Percentiles rank a stretch among this genome's conserved stretches.
Conservation (phyloP, 2,797 vertebrate genomes). For the Phaenicophaeus curvirostris region DNA sequence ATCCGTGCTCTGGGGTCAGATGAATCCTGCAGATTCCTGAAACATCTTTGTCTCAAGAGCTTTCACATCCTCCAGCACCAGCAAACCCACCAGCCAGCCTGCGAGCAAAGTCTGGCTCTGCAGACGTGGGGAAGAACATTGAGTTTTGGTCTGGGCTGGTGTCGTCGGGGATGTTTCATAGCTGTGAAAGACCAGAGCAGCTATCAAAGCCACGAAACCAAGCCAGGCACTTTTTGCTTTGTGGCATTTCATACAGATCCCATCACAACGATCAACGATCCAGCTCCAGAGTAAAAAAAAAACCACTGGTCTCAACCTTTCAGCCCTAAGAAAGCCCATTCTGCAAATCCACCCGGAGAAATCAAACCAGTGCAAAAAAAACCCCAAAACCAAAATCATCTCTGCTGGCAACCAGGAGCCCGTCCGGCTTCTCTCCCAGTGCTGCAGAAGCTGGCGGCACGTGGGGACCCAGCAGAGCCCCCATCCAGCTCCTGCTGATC, state of each 20-base stretch:
- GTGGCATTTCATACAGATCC: neutral
- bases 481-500: rapidly evolving
- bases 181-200: neutral
- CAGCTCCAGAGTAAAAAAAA: neutral
- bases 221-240: neutral
- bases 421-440: neutral
- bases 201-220: neutral
- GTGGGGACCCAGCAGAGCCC: neutral
- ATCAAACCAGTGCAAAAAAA: neutral
- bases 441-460: neutral
- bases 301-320: neutral
- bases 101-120: neutral
- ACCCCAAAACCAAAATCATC: neutral
- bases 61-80: neutral
- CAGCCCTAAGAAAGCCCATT: neutral
- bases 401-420: neutral
- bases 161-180: neutral
- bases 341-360: neutral
- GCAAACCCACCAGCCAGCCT: neutral
- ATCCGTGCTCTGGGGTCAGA: neutral
- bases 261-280: neutral
- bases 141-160: neutral
- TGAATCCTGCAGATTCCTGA: neutral
- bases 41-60: neutral
- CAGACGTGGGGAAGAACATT: neutral